phyloP scores from a whole-genome alignment of 2,888 invertebrate genomes.

The Arge pagana region DNA sequence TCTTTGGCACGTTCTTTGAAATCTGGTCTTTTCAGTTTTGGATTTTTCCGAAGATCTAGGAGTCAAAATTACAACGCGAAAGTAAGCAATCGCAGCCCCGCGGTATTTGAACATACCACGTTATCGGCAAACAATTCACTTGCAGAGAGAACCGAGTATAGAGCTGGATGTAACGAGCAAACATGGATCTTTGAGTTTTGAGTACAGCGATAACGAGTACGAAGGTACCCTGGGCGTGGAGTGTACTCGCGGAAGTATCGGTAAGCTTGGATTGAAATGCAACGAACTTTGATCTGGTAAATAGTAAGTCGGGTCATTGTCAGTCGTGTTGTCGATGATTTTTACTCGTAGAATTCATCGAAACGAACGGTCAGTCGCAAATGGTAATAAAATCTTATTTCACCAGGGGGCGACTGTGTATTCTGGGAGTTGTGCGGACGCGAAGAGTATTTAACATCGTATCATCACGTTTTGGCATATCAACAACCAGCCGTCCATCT shows the following conservation, averaged over 20 bases:
- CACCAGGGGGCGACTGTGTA: conserved; percentile 61
- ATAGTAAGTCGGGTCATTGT: too few species aligned
- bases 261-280: conserved; percentile 42
- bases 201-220: conserved; percentile 57
- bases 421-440: conserved; percentile 79
- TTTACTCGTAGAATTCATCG: too few species aligned
- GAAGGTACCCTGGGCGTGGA: conserved; percentile 55
- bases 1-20: conserved; percentile 69
- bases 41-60: conserved; percentile 67
- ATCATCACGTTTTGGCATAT: conserved; percentile 71
- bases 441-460: conserved; percentile 71
- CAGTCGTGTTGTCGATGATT: too few species aligned
- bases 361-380: too few species aligned
- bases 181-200: conserved; percentile 66
- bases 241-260: conserved; percentile 52
- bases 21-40: conserved; percentile 68
- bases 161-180: conserved; percentile 66
- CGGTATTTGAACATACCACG: not conserved
- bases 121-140: conserved; percentile 23
- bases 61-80: conserved; percentile 51
- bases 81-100: conserved; percentile 34
- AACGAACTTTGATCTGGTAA: too few species aligned
- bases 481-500: conserved; percentile 64
- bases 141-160: conserved; percentile 60
- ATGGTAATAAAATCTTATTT: too few species aligned